Percentiles rank a stretch among this genome's conserved stretches.
Conservation (phyloP, 2,113 vertebrate species). For the Takifugu flavidus region DNA sequence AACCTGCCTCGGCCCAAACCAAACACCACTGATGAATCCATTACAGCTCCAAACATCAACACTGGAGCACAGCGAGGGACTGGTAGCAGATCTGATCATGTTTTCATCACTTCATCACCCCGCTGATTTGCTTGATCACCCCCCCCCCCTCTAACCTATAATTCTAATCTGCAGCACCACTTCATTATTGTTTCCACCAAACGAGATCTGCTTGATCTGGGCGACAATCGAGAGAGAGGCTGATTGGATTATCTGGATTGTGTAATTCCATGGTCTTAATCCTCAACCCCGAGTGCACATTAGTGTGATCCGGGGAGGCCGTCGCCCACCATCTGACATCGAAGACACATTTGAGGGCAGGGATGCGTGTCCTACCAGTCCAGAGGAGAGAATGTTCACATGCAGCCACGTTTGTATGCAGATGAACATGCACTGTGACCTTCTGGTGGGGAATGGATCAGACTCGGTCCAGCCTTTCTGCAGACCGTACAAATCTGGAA, state of each 20-base stretch:
- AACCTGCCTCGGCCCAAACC: conserved; percentile 42
- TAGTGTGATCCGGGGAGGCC: conserved; percentile 48
- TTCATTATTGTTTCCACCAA: conserved; percentile 35
- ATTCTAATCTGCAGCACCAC: conserved; percentile 54
- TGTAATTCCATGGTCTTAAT: conserved; percentile 65
- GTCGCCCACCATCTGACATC: conserved; percentile 21
- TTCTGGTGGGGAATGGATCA: conserved; percentile 16
- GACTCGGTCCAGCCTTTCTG: conserved; percentile 35
- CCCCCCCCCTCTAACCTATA: conserved; percentile 42
- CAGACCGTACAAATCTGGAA: conserved; percentile 49
- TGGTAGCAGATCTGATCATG: conserved; percentile 27
- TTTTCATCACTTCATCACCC: conserved; percentile 25
- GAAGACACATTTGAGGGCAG: neutral
- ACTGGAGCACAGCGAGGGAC: conserved; percentile 25
- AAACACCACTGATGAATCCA: conserved; percentile 53
- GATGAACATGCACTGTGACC: too few species aligned
- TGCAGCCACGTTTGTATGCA: conserved; percentile 22
- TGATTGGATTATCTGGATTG: conserved; percentile 65
- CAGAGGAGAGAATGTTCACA: conserved; percentile 9
- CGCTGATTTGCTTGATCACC: conserved; percentile 32
- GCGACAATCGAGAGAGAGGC: conserved; percentile 51
- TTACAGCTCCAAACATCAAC: conserved; percentile 46
- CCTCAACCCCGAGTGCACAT: conserved; percentile 53
- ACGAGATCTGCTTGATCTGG: conserved; percentile 60
- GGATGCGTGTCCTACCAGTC: neutral